phyloP scores from a whole-genome alignment of 2,888 invertebrate genomes.

The Yponomeuta sedellus region DNA sequence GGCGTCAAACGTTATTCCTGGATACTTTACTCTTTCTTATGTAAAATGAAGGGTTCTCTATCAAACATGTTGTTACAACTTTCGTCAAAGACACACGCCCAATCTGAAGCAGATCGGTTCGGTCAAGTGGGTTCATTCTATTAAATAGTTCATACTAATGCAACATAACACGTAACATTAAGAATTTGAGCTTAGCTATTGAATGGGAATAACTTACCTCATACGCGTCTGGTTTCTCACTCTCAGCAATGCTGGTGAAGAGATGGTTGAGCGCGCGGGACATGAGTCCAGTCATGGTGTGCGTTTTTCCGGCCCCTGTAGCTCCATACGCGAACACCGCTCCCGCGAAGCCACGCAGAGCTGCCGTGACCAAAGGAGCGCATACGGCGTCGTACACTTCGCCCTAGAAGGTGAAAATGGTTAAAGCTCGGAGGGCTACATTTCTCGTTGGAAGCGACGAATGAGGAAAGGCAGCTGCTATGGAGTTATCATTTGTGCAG shows the following conservation, averaged over 20 bases:
- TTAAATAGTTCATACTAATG: too few relatives aligned
- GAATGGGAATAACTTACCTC: slow-evolving; percentile 57
- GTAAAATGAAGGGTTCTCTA: too few relatives aligned
- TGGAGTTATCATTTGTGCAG: too few relatives aligned
- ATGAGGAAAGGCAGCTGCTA: too few relatives aligned
- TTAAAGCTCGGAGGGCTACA: neutral
- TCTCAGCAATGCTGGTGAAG: slow-evolving; percentile 81
- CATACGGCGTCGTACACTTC: slow-evolving; percentile 93
- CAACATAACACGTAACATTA: too few relatives aligned
- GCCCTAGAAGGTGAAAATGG: slow-evolving; percentile 53
- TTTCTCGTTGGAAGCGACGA: neutral
- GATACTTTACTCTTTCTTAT: too few relatives aligned
- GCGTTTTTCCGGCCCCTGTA: slow-evolving; percentile 94
- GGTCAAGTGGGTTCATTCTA: too few relatives aligned
- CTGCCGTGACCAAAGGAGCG: slow-evolving; percentile 88
- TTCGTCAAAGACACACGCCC: too few relatives aligned
- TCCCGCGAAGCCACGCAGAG: slow-evolving; percentile 92
- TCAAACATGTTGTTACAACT: too few relatives aligned
- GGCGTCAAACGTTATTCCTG: too few relatives aligned
- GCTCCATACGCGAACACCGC: slow-evolving; percentile 98
- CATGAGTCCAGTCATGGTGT: slow-evolving; percentile 96
- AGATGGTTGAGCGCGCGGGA: slow-evolving; percentile 89
- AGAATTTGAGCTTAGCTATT: too few relatives aligned
- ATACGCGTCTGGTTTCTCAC: slow-evolving; percentile 76
- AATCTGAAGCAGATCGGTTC: too few relatives aligned